phyloP scores from a whole-genome alignment of 1,140 invertebrate species.

The Microplitis demolitor region DNA sequence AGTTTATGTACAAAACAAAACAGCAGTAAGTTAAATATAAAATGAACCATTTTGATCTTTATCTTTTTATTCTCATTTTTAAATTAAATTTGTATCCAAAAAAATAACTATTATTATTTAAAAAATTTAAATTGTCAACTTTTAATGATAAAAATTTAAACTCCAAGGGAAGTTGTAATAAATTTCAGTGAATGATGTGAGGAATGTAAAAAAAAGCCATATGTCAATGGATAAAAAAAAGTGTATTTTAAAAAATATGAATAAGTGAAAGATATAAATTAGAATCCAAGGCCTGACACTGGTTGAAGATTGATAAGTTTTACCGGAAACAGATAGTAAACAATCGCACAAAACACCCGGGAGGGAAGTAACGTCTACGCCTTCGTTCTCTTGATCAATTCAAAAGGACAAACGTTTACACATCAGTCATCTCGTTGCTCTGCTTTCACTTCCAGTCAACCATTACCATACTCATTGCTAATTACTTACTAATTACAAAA shows the following conservation, averaged over 20 bases:
- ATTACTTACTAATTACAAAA: neutral
- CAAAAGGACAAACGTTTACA: conserved; percentile 7
- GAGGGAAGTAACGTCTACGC: conserved; percentile 47
- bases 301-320: conserved; percentile 38
- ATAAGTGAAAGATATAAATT: conserved; percentile 1
- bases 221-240: neutral
- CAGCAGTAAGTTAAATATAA: too few relatives aligned
- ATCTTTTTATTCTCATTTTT: too few relatives aligned
- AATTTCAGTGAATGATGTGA: neutral
- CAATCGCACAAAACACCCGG: conserved; percentile 46
- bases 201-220: neutral
- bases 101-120: too few relatives aligned
- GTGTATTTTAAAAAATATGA: neutral
- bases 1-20: too few relatives aligned
- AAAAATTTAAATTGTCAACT: too few relatives aligned
- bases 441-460: too few relatives aligned
- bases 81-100: too few relatives aligned
- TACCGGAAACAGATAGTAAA: conserved; percentile 52
- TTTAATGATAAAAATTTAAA: neutral
- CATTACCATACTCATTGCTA: too few relatives aligned
- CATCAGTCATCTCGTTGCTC: neutral
- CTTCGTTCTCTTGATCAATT: conserved; percentile 31
- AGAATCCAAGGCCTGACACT: conserved; percentile 22
- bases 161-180: neutral
- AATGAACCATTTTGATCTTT: too few relatives aligned